Evolutionary conservation across 2,113 vertebrate species (phyloP).

Genomic region (Cynoglossus semilaevis): DNA sequence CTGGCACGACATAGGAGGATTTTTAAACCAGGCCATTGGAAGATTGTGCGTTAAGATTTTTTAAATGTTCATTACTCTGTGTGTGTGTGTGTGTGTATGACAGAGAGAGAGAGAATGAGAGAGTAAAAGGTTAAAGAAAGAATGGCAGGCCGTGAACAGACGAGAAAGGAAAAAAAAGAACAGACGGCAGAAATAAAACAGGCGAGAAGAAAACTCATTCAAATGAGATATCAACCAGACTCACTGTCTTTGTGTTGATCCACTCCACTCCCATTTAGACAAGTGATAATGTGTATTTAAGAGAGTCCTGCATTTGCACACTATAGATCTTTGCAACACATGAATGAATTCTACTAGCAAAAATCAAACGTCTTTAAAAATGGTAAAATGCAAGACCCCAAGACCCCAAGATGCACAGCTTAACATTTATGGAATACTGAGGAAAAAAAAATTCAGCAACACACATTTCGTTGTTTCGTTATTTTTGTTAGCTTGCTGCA

Average conservation of each 20-base stretch:
- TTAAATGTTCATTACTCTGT: constrained; percentile 54
- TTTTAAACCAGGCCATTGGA: constrained; percentile 64
- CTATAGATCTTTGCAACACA: too few species aligned
- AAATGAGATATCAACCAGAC: constrained; percentile 53
- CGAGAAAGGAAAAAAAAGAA: constrained; percentile 21
- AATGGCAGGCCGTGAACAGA: constrained; percentile 6
- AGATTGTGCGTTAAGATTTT: constrained; percentile 65
- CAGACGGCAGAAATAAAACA: constrained; percentile 13
- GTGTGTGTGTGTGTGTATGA: constrained; percentile 22
- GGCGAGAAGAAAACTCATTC: constrained; percentile 1
- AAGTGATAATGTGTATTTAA: constrained; percentile 37
- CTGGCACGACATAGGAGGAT: constrained; percentile 58
- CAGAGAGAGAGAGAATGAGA: constrained; percentile 12
- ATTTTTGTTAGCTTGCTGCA: too few species aligned
- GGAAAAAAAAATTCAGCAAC: constrained; percentile 9
- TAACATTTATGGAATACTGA: neutral
- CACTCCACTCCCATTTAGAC: constrained; percentile 56
- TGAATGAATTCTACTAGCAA: too few species aligned
- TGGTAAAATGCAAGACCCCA: constrained; percentile 4
- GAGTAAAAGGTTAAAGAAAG: constrained; percentile 6
- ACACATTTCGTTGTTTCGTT: neutral
- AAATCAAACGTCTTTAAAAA: neutral
- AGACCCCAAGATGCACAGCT: neutral
- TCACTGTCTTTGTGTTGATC: constrained; percentile 65
- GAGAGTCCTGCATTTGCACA: constrained; percentile 22